Evolutionary conservation across 2,888 invertebrate species (phyloP), one percentile per base, ranked within the genome.

Genomic region (Chrysotoxum bicinctum): DNA sequence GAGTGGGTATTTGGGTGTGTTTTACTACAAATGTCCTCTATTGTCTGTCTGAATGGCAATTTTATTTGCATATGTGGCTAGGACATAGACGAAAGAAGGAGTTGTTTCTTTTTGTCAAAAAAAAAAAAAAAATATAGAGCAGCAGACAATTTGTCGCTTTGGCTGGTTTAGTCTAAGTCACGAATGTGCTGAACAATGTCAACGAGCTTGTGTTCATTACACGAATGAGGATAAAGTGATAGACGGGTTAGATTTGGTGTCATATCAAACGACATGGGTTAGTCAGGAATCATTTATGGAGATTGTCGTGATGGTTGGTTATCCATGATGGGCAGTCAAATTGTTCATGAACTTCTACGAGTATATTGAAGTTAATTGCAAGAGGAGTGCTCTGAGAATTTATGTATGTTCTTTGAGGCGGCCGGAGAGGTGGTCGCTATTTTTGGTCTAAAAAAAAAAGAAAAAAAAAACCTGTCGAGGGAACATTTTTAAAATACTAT

Each of bases 111-210:
- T 43, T 14, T 37, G 4, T 37, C 37, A 10, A 43, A 37, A 1
- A 21, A 40, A 16, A 30, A 16, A 30, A 19, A 21, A 32, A 26
- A 37, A 58, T 50, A 19, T 68, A 48, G 54, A 43, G 45, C 69
- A 62, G 10, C 19, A 68, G 68, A 68, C 66, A 37, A 43, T 74
- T 69, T 74, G 74, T 69, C 68, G 58, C 7, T 66, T 14, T 58
- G 14, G 58, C 50, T 56, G 37, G 72, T 64, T n/a, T 66, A 58
- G 60, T 80, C 52, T 62, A 45, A 62, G 79, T 68, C 74, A 68
- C 32, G 43, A 52, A 43, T 68, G 58, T 69, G 19, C 19, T 60
- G 16, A 52, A 30, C 16, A 21, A 69, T 72, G 48, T 66, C 66
- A 66, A 26, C 26, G 45, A 19, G 45, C 3, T 45, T 45, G 3